Evolutionary conservation across 37 sponge, comb jelly and placozoan genomes (phyloP), one percentile per base, ranked within the genome.

Genomic region (Corticium candelabrum): DNA sequence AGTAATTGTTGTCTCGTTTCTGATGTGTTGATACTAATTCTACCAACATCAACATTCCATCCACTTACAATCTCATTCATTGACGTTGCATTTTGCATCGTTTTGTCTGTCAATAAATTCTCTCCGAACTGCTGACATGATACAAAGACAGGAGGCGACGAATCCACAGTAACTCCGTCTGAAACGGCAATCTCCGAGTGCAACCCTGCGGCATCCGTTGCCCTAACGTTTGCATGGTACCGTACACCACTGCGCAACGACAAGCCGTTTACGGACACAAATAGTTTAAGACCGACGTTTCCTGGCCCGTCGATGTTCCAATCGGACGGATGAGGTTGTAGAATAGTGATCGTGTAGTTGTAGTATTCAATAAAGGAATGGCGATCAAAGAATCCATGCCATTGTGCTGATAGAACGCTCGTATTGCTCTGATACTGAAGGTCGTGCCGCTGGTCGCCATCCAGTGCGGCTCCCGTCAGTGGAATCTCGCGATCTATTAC

Each of bases 381-480:
- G 62, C 62, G 62, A 50, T 50, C 62, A 50, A 50, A 50, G 21
- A 50, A 50, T 21, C 62, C 62, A 21, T 50, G 62, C 62, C 62
- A 50, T 21, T 11, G 21, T 11, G 62, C 62, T 11, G 62, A 50
- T 27, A 50, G 62, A 11, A 21, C 11, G 15, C 15, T 50, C 21
- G 62, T 50, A 50, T 50, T 50, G 21, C 62, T 50, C 62, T 50
- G 62, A 50, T 50, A 50, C 62, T 50, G 62, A 11, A 11, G 11
- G 62, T 50, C 62, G 11, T 11, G 11, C 62, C 11, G 62, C 21
- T 50, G 62, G 62, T 50, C 62, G 11, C 62, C 62, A 21, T 50
- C 62, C 62, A 50, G 11, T 27, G 21, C 62, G 21, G 62, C 62
- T 11, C 62, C 62, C 11, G 62, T 21, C 11, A 50, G 21, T 27